Percentiles rank a stretch among this genome's conserved stretches.
phyloP scores from a whole-genome alignment of 2,797 vertebrate genomes.

The Petrocephalus sullivani region DNA sequence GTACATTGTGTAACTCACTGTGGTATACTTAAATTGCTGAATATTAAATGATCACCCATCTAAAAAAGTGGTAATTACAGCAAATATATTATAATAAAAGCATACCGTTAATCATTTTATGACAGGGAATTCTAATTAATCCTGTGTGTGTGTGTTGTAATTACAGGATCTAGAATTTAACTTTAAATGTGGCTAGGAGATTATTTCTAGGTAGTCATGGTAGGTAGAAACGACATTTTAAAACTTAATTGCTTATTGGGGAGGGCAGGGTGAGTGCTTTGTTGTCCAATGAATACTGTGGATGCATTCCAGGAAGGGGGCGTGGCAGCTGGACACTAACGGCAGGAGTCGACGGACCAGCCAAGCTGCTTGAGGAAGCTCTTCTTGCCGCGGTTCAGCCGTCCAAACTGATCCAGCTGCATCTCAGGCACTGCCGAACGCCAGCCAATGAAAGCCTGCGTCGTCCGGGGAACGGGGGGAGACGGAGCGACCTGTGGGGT shows the following conservation, averaged over 20 bases:
- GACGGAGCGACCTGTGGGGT: conserved; percentile 60
- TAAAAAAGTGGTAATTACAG: neutral
- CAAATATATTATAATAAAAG: neutral
- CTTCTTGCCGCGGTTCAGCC: conserved; percentile 60
- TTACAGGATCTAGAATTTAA: neutral
- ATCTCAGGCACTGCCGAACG: conserved; percentile 58
- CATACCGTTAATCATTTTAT: neutral
- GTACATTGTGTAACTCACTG: neutral
- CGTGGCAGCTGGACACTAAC: conserved; percentile 39
- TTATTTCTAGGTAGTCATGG: neutral
- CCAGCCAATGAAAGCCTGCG: conserved; percentile 80
- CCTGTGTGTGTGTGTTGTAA: neutral
- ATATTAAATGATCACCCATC: neutral
- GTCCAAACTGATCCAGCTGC: conserved; percentile 52
- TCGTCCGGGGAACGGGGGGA: conserved; percentile 69
- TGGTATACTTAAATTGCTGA: neutral
- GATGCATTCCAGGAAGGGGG: neutral
- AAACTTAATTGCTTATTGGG: neutral
- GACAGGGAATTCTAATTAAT: neutral
- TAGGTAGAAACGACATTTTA: neutral
- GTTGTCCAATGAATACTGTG: neutral
- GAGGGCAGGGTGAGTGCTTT: too few species aligned
- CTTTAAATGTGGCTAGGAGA: neutral
- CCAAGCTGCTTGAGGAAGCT: conserved; percentile 55
- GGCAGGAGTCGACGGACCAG: conserved; percentile 57